Conservation (phyloP, 2,888 invertebrate genomes). For the Drosophila stalkeri region DNA sequence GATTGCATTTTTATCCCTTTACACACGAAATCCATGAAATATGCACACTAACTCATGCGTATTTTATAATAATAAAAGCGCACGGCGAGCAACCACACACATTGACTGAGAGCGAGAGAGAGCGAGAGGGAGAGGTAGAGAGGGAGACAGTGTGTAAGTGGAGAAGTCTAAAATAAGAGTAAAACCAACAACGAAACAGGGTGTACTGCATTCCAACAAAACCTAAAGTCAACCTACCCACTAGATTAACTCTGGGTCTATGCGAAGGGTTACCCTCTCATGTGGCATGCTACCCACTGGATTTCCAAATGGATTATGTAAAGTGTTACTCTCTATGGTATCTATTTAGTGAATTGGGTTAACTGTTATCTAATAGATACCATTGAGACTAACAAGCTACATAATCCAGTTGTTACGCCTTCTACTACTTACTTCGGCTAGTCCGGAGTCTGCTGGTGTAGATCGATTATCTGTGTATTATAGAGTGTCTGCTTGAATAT, state of each 20-base stretch:
- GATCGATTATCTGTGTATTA: too few relatives aligned
- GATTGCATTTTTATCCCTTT: conserved; percentile 80
- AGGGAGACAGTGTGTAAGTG: neutral
- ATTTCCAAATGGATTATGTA: neutral
- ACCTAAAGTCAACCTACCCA: neutral
- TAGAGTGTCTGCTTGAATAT: too few relatives aligned
- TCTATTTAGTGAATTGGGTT: neutral
- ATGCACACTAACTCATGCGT: conserved; percentile 80
- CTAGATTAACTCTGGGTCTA: conserved; percentile 2
- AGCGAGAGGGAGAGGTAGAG: neutral
- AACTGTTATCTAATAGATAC: neutral
- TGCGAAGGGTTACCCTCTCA: neutral
- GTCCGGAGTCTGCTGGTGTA: too few relatives aligned
- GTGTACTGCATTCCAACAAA: conserved; percentile 8
- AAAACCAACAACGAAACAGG: conserved; percentile 35
- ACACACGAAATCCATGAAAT: conserved; percentile 79
- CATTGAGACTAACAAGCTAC: neutral
- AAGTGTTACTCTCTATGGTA: neutral
- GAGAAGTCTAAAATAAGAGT: conserved; percentile 6
- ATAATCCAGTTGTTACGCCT: neutral
- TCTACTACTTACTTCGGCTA: neutral
- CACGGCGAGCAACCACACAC: conserved; percentile 49
- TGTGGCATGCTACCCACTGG: neutral
- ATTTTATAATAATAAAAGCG: conserved; percentile 79
- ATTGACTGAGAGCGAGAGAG: neutral